phyloP scores from a whole-genome alignment of 2,888 invertebrate species.

The Drosophila planitibia region DNA sequence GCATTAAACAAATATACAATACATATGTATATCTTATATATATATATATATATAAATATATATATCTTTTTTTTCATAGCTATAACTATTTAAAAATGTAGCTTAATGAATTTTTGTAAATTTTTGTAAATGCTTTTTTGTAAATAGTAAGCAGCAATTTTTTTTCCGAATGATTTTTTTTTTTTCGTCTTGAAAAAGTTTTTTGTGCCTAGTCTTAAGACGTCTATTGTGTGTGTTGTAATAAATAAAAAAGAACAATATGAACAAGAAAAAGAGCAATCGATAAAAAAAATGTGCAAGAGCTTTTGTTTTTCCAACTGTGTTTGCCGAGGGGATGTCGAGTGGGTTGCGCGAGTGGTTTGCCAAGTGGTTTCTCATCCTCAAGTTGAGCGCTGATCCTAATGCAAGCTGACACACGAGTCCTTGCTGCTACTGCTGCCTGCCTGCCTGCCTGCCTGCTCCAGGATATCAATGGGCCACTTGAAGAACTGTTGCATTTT shows the following conservation, averaged over 20 bases:
- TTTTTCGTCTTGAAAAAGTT: constrained; percentile 36
- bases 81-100: constrained; percentile 53
- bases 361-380: constrained; percentile 24
- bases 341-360: constrained; percentile 23
- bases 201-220: constrained; percentile 75
- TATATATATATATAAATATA: constrained; percentile 1
- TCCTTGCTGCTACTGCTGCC: constrained; percentile 23
- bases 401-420: constrained; percentile 77
- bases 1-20: constrained; percentile 44
- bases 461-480: constrained; percentile 29
- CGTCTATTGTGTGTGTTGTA: constrained; percentile 71
- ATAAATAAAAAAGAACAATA: constrained; percentile 57
- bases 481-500: constrained; percentile 75
- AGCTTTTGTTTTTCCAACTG: constrained; percentile 35
- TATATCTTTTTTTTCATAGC: constrained; percentile 35
- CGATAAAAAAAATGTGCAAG: constrained; percentile 26
- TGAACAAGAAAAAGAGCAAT: constrained; percentile 50
- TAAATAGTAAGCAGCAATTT: constrained; percentile 52
- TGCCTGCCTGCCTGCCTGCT: constrained; percentile 14
- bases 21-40: constrained; percentile 22
- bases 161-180: constrained; percentile 28
- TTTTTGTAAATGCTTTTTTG: constrained; percentile 78
- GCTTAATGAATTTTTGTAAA: constrained; percentile 63
- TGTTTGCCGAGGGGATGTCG: constrained; percentile 16
- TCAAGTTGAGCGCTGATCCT: constrained; percentile 54